Conservation (phyloP, 2,113 vertebrate genomes). For the Aspidoscelis tigris region DNA sequence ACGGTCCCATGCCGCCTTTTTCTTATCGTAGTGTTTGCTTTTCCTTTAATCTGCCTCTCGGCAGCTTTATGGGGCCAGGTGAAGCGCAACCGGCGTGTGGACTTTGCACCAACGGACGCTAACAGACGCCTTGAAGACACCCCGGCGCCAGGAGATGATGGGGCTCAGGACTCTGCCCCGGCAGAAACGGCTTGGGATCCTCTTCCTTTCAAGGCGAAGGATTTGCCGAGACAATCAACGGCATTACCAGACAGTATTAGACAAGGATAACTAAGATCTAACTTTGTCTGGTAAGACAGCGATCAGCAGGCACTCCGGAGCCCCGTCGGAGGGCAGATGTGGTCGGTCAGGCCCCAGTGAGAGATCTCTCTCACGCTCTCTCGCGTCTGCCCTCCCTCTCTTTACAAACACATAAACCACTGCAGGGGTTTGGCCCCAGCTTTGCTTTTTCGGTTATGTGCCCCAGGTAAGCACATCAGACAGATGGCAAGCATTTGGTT, state of each 20-base stretch:
- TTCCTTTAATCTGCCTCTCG: neutral
- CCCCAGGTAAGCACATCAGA: too few relatives aligned
- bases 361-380: too few relatives aligned
- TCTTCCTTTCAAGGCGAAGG: constrained; percentile 57
- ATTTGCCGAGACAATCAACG: constrained; percentile 84
- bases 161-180: neutral
- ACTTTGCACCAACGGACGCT: neutral
- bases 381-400: too few relatives aligned
- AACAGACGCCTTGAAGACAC: neutral
- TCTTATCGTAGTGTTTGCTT: neutral
- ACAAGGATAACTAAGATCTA: constrained; percentile 91
- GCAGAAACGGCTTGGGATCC: neutral
- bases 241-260: constrained; percentile 99
- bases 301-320: constrained; percentile 81
- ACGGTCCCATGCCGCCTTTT: neutral
- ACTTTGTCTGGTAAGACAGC: constrained; percentile 99
- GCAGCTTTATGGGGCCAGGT: accelerated
- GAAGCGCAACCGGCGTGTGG: neutral
- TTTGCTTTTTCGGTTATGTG: too few relatives aligned
- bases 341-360: too few relatives aligned
- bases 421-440: too few relatives aligned
- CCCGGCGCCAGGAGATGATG: neutral
- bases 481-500: too few relatives aligned
- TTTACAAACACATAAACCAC: too few relatives aligned
- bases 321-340: too few relatives aligned